These are phyloP conservation scores for Zingel zingel DNA, from an alignment of 2,113 vertebrate species.

Conservation along the genomic window DNA sequence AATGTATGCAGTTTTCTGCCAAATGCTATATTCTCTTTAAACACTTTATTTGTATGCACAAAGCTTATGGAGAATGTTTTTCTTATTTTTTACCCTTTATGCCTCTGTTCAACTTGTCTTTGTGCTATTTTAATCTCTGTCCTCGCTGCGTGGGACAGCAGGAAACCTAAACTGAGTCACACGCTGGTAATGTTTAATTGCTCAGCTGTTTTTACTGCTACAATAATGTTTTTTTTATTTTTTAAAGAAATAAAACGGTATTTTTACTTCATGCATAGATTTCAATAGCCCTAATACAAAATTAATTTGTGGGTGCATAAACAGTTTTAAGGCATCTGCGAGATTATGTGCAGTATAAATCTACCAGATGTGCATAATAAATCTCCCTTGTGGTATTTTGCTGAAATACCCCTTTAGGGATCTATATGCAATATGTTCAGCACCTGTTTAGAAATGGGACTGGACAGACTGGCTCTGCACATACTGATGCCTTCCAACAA, in stretches of 20 bases:
- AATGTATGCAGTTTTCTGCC: too few relatives aligned
- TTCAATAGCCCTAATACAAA: too few relatives aligned
- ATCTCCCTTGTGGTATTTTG: slow-evolving; percentile 48
- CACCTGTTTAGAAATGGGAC: slow-evolving; percentile 37
- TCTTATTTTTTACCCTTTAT: neutral
- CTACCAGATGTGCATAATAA: slow-evolving; percentile 56
- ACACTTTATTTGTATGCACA: neutral
- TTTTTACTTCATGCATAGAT: neutral
- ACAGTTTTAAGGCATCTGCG: slow-evolving; percentile 19
- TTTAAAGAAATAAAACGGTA: neutral
- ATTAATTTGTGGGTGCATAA: slow-evolving; percentile 6
- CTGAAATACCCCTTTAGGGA: slow-evolving; percentile 49
- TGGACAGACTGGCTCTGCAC: neutral
- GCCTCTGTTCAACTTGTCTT: too few relatives aligned
- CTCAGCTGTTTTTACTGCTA: neutral
- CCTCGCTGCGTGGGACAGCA: neutral
- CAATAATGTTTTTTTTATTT: neutral
- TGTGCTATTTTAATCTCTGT: neutral
- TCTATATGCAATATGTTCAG: slow-evolving; percentile 32
- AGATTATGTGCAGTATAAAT: slow-evolving; percentile 26
- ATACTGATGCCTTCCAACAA: neutral
- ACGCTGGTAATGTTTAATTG: neutral
- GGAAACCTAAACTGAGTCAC: neutral
- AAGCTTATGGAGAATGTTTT: neutral
- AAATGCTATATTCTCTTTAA: too few relatives aligned